Evolutionary conservation across 2,113 vertebrate genomes (phyloP), one percentile per base, ranked within the genome.

Genomic region (Oncorhynchus clarkii): DNA sequence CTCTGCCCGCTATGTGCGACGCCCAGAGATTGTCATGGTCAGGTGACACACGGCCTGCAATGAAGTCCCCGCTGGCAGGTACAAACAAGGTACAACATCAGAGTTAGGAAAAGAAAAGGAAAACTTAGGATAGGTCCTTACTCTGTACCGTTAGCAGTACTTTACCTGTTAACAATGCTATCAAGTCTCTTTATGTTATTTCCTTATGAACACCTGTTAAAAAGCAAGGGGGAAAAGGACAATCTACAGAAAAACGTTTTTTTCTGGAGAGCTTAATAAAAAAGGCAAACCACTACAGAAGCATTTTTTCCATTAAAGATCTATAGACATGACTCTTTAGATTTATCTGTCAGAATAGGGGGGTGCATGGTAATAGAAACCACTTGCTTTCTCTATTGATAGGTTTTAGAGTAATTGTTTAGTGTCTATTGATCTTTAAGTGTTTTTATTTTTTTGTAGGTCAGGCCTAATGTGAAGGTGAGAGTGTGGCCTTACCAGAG

Each of bases 61-160:
- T 96, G 96, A 96, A 96, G 96, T 96, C 95, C 96, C 95, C 95
- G 94, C 96, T 96, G 96, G 95, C 96, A 95, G 95, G 96, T 96
- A 96, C 96, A 96, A 96, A 96, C 96, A 96, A 96, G 96, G 96
- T 96, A 96, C 95, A 96, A 96, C 95, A 95, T 96, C 95, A 96
- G 59, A 62, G 95, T 96, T 95, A 96, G 96, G 96, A 95, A 96
- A 45, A 45, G 39, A 45, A 45, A 78, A 71, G 80, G 79, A 77
- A 81, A 80, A 84, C 81, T 87, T 74, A 86, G 84, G 82, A 83
- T 83, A 83, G 85, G 85, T 94, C 94, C 94, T 96, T 95, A 96
- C 95, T 95, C 94, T 96, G 95, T 95, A 95, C 95, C 96, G 95
- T 94, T 96, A 88, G 95, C 95, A 95, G 96, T 96, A 96, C 95